Conservation (phyloP, 2,888 invertebrate species). For the Hydraecia micacea region DNA sequence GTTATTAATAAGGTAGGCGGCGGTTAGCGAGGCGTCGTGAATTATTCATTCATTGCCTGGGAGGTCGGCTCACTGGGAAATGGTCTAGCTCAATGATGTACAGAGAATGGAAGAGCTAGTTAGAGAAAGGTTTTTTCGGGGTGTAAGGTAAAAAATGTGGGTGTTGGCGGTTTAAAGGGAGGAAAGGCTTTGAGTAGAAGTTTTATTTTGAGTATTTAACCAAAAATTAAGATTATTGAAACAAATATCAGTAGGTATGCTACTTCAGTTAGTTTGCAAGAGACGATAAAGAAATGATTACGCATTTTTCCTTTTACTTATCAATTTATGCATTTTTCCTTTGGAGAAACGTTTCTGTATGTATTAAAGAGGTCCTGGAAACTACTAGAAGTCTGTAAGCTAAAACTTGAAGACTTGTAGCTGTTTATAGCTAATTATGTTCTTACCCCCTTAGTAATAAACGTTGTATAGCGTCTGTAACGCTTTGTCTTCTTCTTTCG, state of each 20-base stretch:
- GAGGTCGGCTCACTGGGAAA: conserved; percentile 77
- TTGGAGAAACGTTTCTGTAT: too few species aligned
- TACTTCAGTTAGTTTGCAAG: neutral
- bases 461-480: too few species aligned
- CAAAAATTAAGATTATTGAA: neutral
- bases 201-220: too few species aligned
- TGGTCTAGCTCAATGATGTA: conserved; percentile 51
- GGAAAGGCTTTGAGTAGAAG: neutral
- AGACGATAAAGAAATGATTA: too few species aligned
- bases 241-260: neutral
- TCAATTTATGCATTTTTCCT: too few species aligned
- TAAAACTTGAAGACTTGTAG: neutral
- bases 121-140: neutral
- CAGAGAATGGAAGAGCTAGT: conserved; percentile 13
- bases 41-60: conserved; percentile 80
- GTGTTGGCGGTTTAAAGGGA: neutral
- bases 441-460: too few species aligned
- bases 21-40: conserved; percentile 68
- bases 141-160: neutral
- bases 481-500: too few species aligned
- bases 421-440: too few species aligned
- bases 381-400: neutral
- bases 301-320: too few species aligned
- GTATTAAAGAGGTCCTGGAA: neutral
- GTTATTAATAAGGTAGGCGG: conserved; percentile 72